Percentiles rank a stretch among this genome's conserved stretches.
Evolutionary conservation across 2,113 vertebrate genomes (phyloP).

Genomic region (Cyanoderma ruficeps): DNA sequence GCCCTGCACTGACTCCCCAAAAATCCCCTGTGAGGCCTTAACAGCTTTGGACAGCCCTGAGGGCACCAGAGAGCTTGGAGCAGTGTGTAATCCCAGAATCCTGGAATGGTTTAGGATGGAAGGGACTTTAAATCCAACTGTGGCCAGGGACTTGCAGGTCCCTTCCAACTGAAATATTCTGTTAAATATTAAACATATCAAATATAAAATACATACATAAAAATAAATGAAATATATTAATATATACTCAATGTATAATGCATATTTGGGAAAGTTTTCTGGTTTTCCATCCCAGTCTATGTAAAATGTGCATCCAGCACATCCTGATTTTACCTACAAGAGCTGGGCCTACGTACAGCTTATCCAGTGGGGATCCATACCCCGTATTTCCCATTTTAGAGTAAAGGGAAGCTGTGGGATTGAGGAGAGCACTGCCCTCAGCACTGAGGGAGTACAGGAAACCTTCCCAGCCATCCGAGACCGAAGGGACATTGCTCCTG

Average conservation of each 20-base stretch:
- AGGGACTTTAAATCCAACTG: not conserved
- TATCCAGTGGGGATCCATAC: rapidly evolving
- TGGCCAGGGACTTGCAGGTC: not conserved
- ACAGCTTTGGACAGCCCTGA: not conserved
- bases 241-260: no score
- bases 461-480: rapidly evolving
- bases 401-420: rapidly evolving
- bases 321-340: not conserved
- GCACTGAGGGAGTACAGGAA: not conserved
- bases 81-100: no score
- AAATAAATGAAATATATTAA: not conserved
- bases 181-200: not conserved
- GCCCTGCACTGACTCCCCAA: not conserved
- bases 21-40: not conserved
- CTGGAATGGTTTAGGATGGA: not conserved
- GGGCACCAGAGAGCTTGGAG: not conserved
- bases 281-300: not conserved
- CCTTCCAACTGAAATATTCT: not conserved
- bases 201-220: not conserved
- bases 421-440: not conserved
- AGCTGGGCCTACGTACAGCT: rapidly evolving
- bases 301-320: not conserved
- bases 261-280: not conserved
- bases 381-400: rapidly evolving
- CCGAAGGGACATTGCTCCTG: not conserved